Evolutionary conservation across 1,140 invertebrate species (phyloP), one percentile per base, ranked within the genome.

Genomic region (Lithobius niger): DNA sequence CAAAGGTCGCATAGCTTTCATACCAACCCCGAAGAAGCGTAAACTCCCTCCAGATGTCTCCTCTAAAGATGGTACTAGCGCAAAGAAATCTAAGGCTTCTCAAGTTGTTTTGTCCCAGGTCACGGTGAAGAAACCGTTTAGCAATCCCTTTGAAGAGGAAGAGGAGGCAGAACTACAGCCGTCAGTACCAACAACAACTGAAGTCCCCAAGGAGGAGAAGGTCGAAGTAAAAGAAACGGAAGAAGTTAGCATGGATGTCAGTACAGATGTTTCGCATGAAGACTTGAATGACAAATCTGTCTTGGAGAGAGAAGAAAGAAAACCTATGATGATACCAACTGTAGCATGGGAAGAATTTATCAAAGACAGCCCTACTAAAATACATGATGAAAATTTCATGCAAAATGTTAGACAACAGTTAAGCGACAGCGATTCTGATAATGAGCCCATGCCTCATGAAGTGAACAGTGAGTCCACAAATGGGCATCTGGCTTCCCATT

Each of bases 341-440:
- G 48, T 50, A n/a, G 48, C 22, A 3, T 50, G 48, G 48, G 48
- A 50, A 27, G 48, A 50, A 6, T 50, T 50, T 19, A 50, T 50
- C 48, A 50, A 50, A 50, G 48, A 19, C 13, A 50, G 27, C 13
- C n/a, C n/a, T n/a, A n/a, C n/a, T n/a, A n/a, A n/a, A n/a, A n/a
- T n/a, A n/a, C n/a, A n/a, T n/a, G n/a, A n/a, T n/a, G n/a, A n/a
- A n/a, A n/a, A n/a, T n/a, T n/a, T n/a, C n/a, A n/a, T n/a, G n/a
- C n/a, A 50, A 50, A 16, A 26, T 50, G 21, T 15, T 10, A 13
- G 19, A 47, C 6, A 4, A 47, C 6, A 6, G n/a, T n/a, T n/a
- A n/a, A n/a, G n/a, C n/a, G n/a, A n/a, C n/a, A n/a, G n/a, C n/a
- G n/a, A n/a, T n/a, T n/a, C n/a, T n/a, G n/a, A n/a, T n/a, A n/a